phyloP scores from a whole-genome alignment of 2,888 invertebrate species.

The Flabesymbios commensalis region DNA sequence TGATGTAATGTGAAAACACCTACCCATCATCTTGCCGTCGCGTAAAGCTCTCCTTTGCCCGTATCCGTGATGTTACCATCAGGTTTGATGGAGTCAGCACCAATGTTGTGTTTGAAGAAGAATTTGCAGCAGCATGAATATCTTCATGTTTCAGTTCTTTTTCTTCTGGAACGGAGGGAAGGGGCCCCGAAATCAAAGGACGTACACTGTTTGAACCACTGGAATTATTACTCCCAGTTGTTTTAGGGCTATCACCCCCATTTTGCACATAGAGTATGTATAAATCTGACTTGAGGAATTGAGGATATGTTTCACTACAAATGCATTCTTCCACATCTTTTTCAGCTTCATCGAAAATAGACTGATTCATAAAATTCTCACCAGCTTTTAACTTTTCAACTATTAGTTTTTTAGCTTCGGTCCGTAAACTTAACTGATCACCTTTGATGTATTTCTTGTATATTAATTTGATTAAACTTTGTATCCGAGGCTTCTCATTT shows the following conservation, averaged over 20 bases:
- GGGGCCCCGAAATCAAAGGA: conserved; percentile 23
- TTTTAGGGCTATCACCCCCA: conserved; percentile 53
- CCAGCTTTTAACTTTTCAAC: conserved; percentile 56
- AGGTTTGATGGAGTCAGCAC: too few relatives aligned
- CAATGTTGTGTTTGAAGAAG: too few relatives aligned
- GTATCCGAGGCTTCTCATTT: conserved; percentile 65
- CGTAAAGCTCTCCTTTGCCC: too few relatives aligned
- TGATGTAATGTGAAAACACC: too few relatives aligned
- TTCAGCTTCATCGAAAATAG: conserved; percentile 85
- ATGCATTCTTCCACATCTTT: conserved; percentile 81
- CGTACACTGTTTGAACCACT: conserved; percentile 32
- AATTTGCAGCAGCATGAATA: too few relatives aligned
- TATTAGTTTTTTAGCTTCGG: conserved; percentile 79
- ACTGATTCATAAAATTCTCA: conserved; percentile 71
- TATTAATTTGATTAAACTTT: conserved; percentile 75
- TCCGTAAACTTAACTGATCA: conserved; percentile 70
- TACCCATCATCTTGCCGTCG: too few relatives aligned
- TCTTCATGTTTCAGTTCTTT: conserved; percentile 28
- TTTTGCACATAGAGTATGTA: conserved; percentile 70
- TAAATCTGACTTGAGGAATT: conserved; percentile 89
- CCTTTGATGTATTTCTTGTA: conserved; percentile 67
- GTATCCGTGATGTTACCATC: too few relatives aligned
- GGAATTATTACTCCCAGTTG: conserved; percentile 41
- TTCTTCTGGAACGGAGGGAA: conserved; percentile 33
- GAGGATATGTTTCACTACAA: conserved; percentile 84